A percentile compares a stretch with the other conserved stretches of the same genome.
Evolutionary conservation across 2,888 invertebrate genomes (phyloP).

Genomic region (Dione juno): DNA sequence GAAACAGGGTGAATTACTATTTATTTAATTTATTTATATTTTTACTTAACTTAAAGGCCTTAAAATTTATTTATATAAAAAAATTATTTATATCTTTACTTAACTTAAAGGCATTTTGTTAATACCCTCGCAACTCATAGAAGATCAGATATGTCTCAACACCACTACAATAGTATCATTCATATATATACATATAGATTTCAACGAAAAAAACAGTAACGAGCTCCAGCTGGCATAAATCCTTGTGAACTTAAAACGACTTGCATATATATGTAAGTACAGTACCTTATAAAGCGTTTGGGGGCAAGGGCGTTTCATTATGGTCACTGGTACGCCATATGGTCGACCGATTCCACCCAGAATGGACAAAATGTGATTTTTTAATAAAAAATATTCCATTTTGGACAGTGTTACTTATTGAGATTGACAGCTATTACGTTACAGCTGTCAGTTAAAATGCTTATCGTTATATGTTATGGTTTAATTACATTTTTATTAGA

Average conservation of each 20-base stretch:
- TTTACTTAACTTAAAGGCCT: no score
- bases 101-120: no score
- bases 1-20: no score
- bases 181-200: neutral
- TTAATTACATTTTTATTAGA: neutral
- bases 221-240: constrained; percentile 35
- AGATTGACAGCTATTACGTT: constrained; percentile 18
- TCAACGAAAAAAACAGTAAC: neutral
- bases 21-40: no score
- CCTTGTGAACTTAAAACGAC: constrained; percentile 32
- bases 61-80: no score
- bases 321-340: constrained; percentile 46
- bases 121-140: no score
- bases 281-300: constrained; percentile 44
- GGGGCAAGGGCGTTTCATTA: constrained; percentile 52
- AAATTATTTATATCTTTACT: no score
- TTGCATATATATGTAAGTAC: constrained; percentile 30
- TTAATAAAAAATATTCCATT: constrained; percentile 32
- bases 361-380: constrained; percentile 34
- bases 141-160: no score
- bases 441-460: neutral
- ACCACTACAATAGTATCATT: neutral
- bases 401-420: constrained; percentile 8
- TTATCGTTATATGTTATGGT: neutral
- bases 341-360: constrained; percentile 41